Conservation (phyloP, 2,797 vertebrate genomes). For the Scolopax rusticola region DNA sequence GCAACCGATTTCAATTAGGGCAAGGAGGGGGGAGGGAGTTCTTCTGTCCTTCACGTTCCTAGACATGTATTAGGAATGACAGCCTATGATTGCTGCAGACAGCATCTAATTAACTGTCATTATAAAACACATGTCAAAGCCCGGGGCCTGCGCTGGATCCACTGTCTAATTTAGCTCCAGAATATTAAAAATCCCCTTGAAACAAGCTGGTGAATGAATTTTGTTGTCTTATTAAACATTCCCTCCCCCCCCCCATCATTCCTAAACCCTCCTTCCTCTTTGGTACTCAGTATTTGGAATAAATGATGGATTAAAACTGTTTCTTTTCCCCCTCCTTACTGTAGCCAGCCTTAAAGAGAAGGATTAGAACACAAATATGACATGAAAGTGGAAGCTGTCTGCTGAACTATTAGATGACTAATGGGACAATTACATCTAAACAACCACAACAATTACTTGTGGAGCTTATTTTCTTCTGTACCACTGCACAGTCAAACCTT, state of each 20-base stretch:
- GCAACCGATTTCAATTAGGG: conserved; percentile 69
- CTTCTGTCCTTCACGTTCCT: conserved; percentile 77
- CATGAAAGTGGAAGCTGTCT: conserved; percentile 68
- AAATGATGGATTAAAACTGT: conserved; percentile 55
- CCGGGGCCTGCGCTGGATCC: conserved; percentile 77
- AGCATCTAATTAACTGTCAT: conserved; percentile 94
- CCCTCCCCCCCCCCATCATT: not conserved
- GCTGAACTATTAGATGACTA: conserved; percentile 70
- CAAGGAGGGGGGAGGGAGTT: conserved; percentile 61
- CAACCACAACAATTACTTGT: conserved; percentile 52
- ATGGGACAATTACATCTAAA: conserved; percentile 73
- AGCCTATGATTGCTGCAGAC: conserved; percentile 90
- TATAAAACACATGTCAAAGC: conserved; percentile 92
- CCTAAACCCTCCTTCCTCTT: conserved; percentile 4
- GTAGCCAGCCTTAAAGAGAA: conserved; percentile 33
- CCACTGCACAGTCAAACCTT: not conserved
- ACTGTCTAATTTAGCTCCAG: conserved; percentile 76
- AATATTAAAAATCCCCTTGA: conserved; percentile 75
- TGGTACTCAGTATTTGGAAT: conserved; percentile 1
- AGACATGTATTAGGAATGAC: conserved; percentile 82
- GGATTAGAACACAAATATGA: conserved; percentile 31
- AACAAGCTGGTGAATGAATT: conserved; percentile 70
- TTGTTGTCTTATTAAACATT: conserved; percentile 75
- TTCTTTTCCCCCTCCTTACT: conserved; percentile 11
- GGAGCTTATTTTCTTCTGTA: conserved; percentile 57